Percentiles rank a stretch among this genome's conserved stretches.
phyloP scores from a whole-genome alignment of 1,140 invertebrate species.

The Daktulosphaira vitifoliae region DNA sequence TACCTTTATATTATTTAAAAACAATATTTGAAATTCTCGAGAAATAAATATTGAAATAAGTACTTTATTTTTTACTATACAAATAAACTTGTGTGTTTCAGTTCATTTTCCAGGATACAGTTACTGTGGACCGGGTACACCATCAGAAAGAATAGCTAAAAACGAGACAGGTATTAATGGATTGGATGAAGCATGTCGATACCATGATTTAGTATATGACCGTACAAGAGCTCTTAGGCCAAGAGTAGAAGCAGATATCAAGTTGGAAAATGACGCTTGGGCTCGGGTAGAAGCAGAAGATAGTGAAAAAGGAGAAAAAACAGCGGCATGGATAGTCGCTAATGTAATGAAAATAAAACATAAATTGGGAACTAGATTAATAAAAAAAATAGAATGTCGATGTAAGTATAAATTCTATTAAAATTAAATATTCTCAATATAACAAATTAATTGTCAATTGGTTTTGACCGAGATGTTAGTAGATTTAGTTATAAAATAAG shows the following conservation, averaged over 20 bases:
- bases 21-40: too few relatives aligned
- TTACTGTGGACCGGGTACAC: conserved; percentile 17
- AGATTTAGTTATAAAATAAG: too few relatives aligned
- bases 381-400: too few relatives aligned
- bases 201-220: conserved; percentile 1
- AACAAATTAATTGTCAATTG: too few relatives aligned
- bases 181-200: conserved; percentile 7
- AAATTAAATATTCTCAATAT: too few relatives aligned
- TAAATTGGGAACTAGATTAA: too few relatives aligned
- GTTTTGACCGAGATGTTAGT: too few relatives aligned
- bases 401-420: too few relatives aligned
- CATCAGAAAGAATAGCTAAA: neutral
- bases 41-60: too few relatives aligned
- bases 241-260: neutral
- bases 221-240: neutral
- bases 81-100: too few relatives aligned
- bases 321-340: conserved; percentile 39
- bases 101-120: conserved; percentile 26
- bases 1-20: too few relatives aligned
- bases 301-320: conserved; percentile 41
- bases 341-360: conserved; percentile 40
- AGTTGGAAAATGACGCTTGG: neutral
- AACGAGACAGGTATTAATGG: conserved; percentile 1
- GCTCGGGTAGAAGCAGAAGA: conserved; percentile 39
- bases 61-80: too few relatives aligned